A percentile compares a stretch with the other conserved stretches of the same genome.
Conservation (phyloP, 2,113 vertebrate genomes). For the Stictonetta naevosa region DNA sequence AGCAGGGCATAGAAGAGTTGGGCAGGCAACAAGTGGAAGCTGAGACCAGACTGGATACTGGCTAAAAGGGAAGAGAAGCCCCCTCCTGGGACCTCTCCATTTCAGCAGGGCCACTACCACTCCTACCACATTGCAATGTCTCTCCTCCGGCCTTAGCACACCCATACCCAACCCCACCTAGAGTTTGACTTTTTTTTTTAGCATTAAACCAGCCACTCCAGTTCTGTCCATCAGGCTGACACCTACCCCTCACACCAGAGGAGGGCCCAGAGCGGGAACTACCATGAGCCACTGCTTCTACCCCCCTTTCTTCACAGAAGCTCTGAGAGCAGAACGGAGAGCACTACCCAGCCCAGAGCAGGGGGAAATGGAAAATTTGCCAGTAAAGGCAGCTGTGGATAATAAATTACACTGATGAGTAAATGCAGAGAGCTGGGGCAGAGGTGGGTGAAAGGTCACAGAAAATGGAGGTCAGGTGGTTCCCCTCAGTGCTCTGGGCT, state of each 20-base stretch:
- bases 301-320: neutral
- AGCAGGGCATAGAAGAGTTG: neutral
- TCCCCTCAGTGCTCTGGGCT: neutral
- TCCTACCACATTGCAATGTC: fast-evolving
- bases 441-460: too few relatives aligned
- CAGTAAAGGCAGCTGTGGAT: neutral
- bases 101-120: fast-evolving
- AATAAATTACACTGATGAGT: neutral
- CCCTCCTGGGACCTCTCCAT: fast-evolving
- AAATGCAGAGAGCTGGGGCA: neutral
- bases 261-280: fast-evolving
- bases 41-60: fast-evolving
- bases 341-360: fast-evolving
- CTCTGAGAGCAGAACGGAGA: fast-evolving
- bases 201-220: neutral
- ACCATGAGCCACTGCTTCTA: fast-evolving
- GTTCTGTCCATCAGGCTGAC: fast-evolving
- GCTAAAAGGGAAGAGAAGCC: neutral
- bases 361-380: fast-evolving
- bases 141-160: neutral
- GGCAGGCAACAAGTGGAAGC: neutral
- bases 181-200: neutral
- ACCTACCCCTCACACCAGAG: neutral
- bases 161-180: fast-evolving
- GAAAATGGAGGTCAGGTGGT: neutral